These are phyloP conservation scores for Pedetes capensis DNA, from an alignment of 2,113 vertebrate genomes.

Conservation along the genomic window DNA sequence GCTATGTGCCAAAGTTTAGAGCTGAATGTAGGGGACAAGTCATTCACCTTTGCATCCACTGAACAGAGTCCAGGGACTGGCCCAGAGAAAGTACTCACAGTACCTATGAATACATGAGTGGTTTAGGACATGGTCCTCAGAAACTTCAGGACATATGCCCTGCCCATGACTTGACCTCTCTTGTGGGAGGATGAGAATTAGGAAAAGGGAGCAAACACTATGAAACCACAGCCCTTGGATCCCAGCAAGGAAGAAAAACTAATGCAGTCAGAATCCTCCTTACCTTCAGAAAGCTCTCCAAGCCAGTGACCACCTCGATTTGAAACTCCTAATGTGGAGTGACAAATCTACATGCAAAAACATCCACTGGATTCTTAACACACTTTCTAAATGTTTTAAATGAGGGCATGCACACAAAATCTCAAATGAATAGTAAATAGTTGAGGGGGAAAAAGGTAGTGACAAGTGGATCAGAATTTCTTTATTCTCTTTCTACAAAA, in stretches of 20 bases:
- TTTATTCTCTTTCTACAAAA: constrained; percentile 79
- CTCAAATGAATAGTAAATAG: neutral
- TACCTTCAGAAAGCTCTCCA: neutral
- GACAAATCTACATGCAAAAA: neutral
- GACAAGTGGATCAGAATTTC: constrained; percentile 55
- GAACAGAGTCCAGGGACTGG: neutral
- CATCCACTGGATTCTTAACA: neutral
- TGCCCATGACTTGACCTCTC: neutral
- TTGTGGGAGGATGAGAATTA: neutral
- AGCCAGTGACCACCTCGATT: neutral
- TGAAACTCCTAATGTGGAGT: neutral
- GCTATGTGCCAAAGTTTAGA: neutral
- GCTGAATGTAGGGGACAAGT: neutral
- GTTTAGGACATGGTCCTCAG: neutral
- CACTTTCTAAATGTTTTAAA: neutral
- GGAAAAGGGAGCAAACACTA: neutral
- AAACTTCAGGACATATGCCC: neutral
- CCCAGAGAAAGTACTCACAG: neutral
- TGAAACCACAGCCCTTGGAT: neutral
- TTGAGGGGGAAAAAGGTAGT: constrained; percentile 24
- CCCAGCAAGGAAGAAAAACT: neutral
- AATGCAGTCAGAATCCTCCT: neutral
- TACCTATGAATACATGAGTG: neutral
- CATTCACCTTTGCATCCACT: neutral
- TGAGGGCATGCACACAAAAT: neutral